Evolutionary conservation across 1,140 invertebrate genomes (phyloP), one percentile per base, ranked within the genome.

Genomic region (Drosophila athabasca): DNA sequence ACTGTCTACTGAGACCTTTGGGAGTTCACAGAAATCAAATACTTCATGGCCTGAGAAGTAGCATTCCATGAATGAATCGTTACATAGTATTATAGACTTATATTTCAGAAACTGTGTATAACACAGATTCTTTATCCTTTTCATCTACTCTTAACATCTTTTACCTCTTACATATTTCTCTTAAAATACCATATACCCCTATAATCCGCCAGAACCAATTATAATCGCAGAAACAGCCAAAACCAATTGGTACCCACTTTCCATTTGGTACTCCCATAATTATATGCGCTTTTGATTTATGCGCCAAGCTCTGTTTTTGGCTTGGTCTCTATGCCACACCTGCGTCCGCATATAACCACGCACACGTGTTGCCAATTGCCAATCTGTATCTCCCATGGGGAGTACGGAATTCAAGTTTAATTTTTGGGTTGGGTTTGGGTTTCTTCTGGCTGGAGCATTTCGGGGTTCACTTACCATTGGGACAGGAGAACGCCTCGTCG

Each of bases 401-500:
- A 83, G 59, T 70, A 61, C 46, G 31, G 48, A 60, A 77, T 81
- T 60, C 43, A 58, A 62, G 65, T 53, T 55, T 66, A 50, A 70
- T 74, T 49, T 69, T 39, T 29, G 29, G 50, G 35, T 39, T 39
- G 35, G 11, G 11, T 11, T 13, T n/a, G n/a, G n/a, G 9, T 35
- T 29, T 6, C 26, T 29, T 0, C 2, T 26, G 13, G 62, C 6
- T 45, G 9, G 26, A 24, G 54, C 19, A 19, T 52, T 43, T 19
- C 2, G 15, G 43, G 35, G 39, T 6, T 11, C 62, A 76, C 83
- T 87, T 87, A 87, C 83, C 83, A 88, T 88, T 87, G 70, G 83
- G 83, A 73, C 83, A 87, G 29, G 83, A 88, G 67, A 87, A 87
- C 75, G 83, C 83, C 76, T 87, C 83, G 51, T 87, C 83, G 67